phyloP scores from a whole-genome alignment of 2,888 invertebrate genomes.

The Dendrolimus houi region DNA sequence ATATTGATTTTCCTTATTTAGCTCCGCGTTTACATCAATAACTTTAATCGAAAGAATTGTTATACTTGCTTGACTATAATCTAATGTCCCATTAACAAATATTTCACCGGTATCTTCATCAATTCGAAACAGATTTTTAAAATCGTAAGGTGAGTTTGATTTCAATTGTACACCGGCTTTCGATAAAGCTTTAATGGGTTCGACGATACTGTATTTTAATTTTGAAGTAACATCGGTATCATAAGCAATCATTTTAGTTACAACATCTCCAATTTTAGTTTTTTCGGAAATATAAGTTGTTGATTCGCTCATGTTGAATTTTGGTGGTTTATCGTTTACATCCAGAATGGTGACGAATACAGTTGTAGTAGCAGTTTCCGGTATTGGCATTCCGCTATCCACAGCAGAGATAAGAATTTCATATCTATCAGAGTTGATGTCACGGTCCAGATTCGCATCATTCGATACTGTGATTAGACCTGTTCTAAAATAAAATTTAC shows the following conservation, averaged over 20 bases:
- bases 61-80: conserved; percentile 84
- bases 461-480: conserved; percentile 83
- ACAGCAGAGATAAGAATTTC: conserved; percentile 85
- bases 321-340: conserved; percentile 89
- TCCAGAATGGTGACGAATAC: conserved; percentile 84
- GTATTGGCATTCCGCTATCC: conserved; percentile 83
- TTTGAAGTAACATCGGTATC: conserved; percentile 84
- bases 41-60: conserved; percentile 84
- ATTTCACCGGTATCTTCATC: conserved; percentile 82
- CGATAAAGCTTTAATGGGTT: conserved; percentile 82
- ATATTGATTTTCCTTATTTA: conserved; percentile 79
- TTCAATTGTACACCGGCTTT: conserved; percentile 84
- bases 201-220: conserved; percentile 81
- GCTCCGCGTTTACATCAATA: conserved; percentile 81
- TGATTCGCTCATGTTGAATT: conserved; percentile 80
- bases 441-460: conserved; percentile 83
- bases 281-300: conserved; percentile 84
- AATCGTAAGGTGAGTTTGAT: conserved; percentile 77
- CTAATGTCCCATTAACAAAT: conserved; percentile 79
- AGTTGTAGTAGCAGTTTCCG: conserved; percentile 86
- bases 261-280: conserved; percentile 76
- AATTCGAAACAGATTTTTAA: conserved; percentile 81
- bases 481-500: conserved; percentile 57
- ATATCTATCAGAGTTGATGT: conserved; percentile 80
- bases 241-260: conserved; percentile 79